Conservation (phyloP, 30 jellyfish, hydroid and myxozoan genomes). For the Turritopsis dohrnii region DNA sequence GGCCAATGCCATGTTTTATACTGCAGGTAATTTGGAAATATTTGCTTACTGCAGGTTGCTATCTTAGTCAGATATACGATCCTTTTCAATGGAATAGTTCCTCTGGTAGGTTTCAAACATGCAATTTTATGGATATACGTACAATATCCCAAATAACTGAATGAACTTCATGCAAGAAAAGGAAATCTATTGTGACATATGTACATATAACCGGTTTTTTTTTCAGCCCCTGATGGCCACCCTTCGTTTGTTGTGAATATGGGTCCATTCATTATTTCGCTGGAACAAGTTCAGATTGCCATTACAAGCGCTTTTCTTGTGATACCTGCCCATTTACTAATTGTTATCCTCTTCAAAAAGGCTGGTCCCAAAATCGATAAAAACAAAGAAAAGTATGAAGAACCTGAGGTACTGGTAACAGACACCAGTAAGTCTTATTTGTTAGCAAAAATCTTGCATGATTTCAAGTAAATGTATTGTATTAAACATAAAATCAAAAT, state of each 20-base stretch:
- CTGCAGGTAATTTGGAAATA: no score
- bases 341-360: slow-evolving; percentile 71
- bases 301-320: slow-evolving; percentile 74
- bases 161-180: no score
- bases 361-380: slow-evolving; percentile 47
- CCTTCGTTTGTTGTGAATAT: slow-evolving; percentile 15
- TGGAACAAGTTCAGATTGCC: slow-evolving; percentile 69
- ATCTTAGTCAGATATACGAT: no score
- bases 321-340: slow-evolving; percentile 69
- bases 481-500: no score
- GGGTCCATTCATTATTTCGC: slow-evolving; percentile 79
- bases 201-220: not conserved
- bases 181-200: no score
- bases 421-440: not conserved
- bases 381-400: not conserved
- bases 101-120: no score
- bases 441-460: no score
- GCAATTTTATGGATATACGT: no score
- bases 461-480: no score
- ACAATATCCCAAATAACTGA: no score
- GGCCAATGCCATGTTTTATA: slow-evolving; percentile 88
- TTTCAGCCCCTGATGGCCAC: not conserved
- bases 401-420: not conserved
- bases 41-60: no score
- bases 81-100: not conserved